Evolutionary conservation across 2,797 vertebrate species (phyloP).

Genomic region (Neoniphon sammara): DNA sequence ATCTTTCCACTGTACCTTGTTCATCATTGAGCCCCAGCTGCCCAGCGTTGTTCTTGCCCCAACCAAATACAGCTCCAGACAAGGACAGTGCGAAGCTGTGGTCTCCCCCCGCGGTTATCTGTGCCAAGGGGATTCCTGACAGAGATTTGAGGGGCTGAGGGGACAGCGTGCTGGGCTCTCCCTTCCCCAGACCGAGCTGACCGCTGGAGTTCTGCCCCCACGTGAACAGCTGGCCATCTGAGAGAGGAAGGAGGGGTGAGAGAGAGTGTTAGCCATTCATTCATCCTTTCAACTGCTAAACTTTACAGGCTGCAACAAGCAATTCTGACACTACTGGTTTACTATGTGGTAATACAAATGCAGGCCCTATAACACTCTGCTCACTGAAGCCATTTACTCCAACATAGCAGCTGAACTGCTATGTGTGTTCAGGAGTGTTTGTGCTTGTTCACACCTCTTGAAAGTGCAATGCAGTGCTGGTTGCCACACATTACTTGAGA

Average conservation of each 20-base stretch:
- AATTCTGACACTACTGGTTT: not conserved
- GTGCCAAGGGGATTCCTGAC: slow-evolving; percentile 89
- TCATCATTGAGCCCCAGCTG: slow-evolving; percentile 92
- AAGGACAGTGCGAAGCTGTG: slow-evolving; percentile 92
- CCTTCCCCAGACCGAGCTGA: slow-evolving; percentile 89
- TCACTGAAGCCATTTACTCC: not conserved
- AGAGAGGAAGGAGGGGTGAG: slow-evolving; percentile 14
- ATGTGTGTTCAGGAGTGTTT: slow-evolving; percentile 13
- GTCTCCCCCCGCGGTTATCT: slow-evolving; percentile 89
- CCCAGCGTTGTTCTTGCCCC: slow-evolving; percentile 91
- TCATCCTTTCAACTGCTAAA: too few species aligned
- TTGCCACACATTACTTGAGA: slow-evolving; percentile 97
- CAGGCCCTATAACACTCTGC: not conserved
- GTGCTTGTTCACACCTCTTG: slow-evolving; percentile 87
- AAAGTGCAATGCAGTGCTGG: slow-evolving; percentile 97
- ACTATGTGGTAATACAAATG: not conserved
- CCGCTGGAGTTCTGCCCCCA: slow-evolving; percentile 91
- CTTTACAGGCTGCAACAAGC: not conserved
- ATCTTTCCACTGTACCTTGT: slow-evolving; percentile 80
- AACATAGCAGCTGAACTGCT: not conserved
- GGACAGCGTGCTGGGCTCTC: slow-evolving; percentile 81
- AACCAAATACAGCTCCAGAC: slow-evolving; percentile 91
- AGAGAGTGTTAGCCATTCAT: not conserved
- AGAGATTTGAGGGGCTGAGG: slow-evolving; percentile 89
- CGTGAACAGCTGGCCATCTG: slow-evolving; percentile 89